phyloP scores from a whole-genome alignment of 2,888 invertebrate species.

The Lypha dubia region DNA sequence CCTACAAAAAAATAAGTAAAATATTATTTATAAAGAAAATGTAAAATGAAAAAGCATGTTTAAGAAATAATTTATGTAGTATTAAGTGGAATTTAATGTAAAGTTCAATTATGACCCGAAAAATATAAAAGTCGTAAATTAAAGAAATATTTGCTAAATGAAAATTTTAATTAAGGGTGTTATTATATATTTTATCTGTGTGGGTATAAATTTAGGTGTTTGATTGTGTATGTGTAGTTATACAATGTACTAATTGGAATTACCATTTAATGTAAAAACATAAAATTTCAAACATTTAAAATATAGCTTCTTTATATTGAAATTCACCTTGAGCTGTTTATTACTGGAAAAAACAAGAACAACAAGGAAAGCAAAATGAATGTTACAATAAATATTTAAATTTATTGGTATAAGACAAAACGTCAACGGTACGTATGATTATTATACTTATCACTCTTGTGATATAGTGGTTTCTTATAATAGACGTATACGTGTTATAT shows the following conservation, averaged over 20 bases:
- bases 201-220: background rate
- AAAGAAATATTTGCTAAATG: background rate
- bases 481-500: slow-evolving; percentile 40
- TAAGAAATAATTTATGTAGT: too few species aligned
- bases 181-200: slow-evolving; percentile 7
- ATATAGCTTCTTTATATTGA: background rate
- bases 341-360: background rate
- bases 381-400: slow-evolving; percentile 20
- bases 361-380: background rate
- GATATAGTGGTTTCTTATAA: slow-evolving; percentile 11
- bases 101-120: background rate
- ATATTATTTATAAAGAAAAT: slow-evolving; percentile 35
- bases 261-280: slow-evolving; percentile 12
- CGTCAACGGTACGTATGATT: slow-evolving; percentile 60
- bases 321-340: background rate
- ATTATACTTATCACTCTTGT: slow-evolving; percentile 3
- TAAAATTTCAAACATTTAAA: slow-evolving; percentile 22
- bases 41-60: background rate
- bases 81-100: background rate
- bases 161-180: slow-evolving; percentile 46
- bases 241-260: slow-evolving; percentile 9
- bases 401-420: slow-evolving; percentile 19
- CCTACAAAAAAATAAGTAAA: slow-evolving; percentile 37
- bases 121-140: background rate
- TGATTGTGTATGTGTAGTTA: background rate